These are phyloP conservation scores for Archips crataeganus DNA, from an alignment of 2,888 invertebrate genomes.

Conservation along the genomic window DNA sequence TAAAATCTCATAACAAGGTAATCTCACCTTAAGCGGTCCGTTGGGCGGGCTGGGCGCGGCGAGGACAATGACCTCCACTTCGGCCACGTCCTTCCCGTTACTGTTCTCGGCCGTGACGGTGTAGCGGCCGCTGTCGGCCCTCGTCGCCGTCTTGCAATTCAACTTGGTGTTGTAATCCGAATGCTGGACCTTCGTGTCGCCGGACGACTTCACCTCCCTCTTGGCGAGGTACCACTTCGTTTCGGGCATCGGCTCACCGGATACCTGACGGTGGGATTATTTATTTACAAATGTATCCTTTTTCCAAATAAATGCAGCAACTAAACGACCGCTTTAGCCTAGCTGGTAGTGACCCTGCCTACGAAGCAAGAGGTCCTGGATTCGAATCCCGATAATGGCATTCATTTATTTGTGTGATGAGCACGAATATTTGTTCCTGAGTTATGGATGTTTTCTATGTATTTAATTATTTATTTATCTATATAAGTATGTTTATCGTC, in stretches of 20 bases:
- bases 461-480: too few relatives aligned
- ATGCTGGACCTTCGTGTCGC: slow-evolving; percentile 92
- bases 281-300: too few relatives aligned
- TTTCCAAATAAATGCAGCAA: too few relatives aligned
- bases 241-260: slow-evolving; percentile 97
- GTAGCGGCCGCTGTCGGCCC: slow-evolving; percentile 96
- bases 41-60: slow-evolving; percentile 96
- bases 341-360: too few relatives aligned
- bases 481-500: too few relatives aligned
- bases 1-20: too few relatives aligned
- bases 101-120: slow-evolving; percentile 96
- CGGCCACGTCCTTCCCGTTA: slow-evolving; percentile 97
- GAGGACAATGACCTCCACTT: slow-evolving; percentile 95
- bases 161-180: slow-evolving; percentile 95
- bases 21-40: slow-evolving; percentile 93
- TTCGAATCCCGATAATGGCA: too few relatives aligned
- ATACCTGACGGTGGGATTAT: slow-evolving; percentile 63
- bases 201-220: slow-evolving; percentile 91
- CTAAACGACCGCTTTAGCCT: too few relatives aligned
- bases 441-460: too few relatives aligned
- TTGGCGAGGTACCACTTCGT: slow-evolving; percentile 96
- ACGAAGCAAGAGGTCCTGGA: too few relatives aligned
- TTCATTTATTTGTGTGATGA: too few relatives aligned
- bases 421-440: too few relatives aligned
- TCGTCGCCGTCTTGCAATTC: slow-evolving; percentile 91